phyloP scores from a whole-genome alignment of 2,888 invertebrate genomes.

The Mimachlamys varia region DNA sequence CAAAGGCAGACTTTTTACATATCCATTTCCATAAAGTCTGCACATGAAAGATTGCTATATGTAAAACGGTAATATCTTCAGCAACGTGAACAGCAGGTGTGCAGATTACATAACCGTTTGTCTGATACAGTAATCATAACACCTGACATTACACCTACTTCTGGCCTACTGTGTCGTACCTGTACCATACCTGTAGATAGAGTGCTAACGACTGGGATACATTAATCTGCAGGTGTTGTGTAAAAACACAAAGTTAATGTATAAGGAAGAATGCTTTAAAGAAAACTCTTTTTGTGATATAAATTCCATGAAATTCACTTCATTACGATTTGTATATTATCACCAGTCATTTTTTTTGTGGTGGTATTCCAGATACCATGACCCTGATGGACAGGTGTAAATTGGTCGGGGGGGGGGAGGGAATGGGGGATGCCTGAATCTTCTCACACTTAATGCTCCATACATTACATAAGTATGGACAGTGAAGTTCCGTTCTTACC shows the following conservation, averaged over 20 bases:
- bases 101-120: neutral
- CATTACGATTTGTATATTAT: neutral
- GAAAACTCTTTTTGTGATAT: neutral
- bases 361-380: neutral
- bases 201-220: neutral
- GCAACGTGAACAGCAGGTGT: neutral
- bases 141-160: neutral
- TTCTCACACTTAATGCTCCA: neutral
- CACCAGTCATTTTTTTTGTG: neutral
- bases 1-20: neutral
- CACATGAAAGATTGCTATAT: conserved; percentile 7
- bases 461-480: conserved; percentile 13
- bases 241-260: no score
- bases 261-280: no score
- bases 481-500: neutral
- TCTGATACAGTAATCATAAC: neutral
- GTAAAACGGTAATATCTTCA: neutral
- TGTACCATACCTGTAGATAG: neutral
- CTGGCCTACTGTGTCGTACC: neutral
- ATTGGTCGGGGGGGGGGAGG: neutral
- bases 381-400: neutral
- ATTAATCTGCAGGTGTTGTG: neutral
- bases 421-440: no score
- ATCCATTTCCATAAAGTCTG: neutral
- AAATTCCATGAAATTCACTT: neutral